Evolutionary conservation across 2,888 invertebrate species (phyloP).

Genomic region (Pseudococcus viburni): DNA sequence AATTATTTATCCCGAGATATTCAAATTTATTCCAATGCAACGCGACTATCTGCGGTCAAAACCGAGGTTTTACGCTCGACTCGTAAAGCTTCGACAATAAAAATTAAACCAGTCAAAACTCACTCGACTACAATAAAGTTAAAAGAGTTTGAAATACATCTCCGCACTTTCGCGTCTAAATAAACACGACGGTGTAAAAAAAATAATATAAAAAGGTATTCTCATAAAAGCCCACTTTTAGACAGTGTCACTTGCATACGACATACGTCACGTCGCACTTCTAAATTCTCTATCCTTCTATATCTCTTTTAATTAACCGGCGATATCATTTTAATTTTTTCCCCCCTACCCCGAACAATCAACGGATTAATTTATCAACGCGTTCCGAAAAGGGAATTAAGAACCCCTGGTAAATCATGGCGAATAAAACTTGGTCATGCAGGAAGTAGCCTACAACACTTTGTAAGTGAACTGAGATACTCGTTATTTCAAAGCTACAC

Average conservation of each 20-base stretch:
- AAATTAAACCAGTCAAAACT: constrained; percentile 41
- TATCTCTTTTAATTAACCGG: constrained; percentile 7
- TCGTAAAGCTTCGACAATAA: constrained; percentile 43
- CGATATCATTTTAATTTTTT: background rate
- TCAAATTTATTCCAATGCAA: constrained; percentile 1
- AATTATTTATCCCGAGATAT: constrained; percentile 4
- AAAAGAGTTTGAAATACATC: constrained; percentile 34
- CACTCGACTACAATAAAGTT: constrained; percentile 34
- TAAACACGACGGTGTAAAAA: constrained; percentile 6
- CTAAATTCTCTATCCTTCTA: too few relatives aligned
- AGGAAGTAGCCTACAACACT: constrained; percentile 23
- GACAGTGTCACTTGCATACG: constrained; percentile 34
- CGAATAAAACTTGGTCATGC: background rate
- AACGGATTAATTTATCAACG: background rate
- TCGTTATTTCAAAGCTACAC: background rate
- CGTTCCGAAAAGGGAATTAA: background rate
- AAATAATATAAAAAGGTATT: constrained; percentile 23
- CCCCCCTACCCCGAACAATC: background rate
- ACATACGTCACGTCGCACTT: constrained; percentile 25
- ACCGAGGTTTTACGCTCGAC: background rate
- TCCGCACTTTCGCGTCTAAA: constrained; percentile 2
- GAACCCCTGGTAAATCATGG: background rate
- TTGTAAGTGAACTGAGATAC: background rate
- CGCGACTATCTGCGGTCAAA: background rate
- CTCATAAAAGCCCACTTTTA: constrained; percentile 41